These are phyloP conservation scores for Mastacembelus armatus DNA, from an alignment of 2,797 vertebrate genomes.

Conservation along the genomic window DNA sequence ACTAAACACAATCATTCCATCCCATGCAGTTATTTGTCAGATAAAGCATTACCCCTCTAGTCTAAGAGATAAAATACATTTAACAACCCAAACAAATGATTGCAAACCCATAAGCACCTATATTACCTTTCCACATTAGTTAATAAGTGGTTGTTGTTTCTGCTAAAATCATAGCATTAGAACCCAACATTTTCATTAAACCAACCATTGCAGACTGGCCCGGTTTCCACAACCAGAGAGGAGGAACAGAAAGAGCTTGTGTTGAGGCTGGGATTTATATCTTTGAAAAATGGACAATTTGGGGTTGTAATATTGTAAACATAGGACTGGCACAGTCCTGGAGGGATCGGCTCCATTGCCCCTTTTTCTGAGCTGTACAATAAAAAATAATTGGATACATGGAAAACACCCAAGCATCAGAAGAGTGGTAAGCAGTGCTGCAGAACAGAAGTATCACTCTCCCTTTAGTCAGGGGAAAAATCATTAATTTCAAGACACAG, in stretches of 20 bases:
- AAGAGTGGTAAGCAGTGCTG: slow-evolving; percentile 25
- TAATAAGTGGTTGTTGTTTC: too few relatives aligned
- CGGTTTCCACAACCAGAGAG: slow-evolving; percentile 17
- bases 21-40: too few relatives aligned
- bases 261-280: slow-evolving; percentile 45
- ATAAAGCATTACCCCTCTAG: too few relatives aligned
- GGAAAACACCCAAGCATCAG: slow-evolving; percentile 53
- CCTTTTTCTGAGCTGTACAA: slow-evolving; percentile 47
- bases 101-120: too few relatives aligned
- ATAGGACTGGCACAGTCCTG: slow-evolving; percentile 37
- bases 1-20: background rate
- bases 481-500: slow-evolving; percentile 23
- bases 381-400: slow-evolving; percentile 63
- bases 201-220: slow-evolving; percentile 25
- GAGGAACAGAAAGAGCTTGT: slow-evolving; percentile 2
- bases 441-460: slow-evolving; percentile 31
- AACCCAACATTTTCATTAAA: slow-evolving; percentile 5
- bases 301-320: slow-evolving; percentile 38
- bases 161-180: too few relatives aligned
- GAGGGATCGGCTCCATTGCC: slow-evolving; percentile 40
- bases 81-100: too few relatives aligned
- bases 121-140: too few relatives aligned
- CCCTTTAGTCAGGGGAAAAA: slow-evolving; percentile 29
- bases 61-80: too few relatives aligned
- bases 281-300: slow-evolving; percentile 48